Conservation (phyloP, 2,888 invertebrate species). For the Candidula unifasciata region DNA sequence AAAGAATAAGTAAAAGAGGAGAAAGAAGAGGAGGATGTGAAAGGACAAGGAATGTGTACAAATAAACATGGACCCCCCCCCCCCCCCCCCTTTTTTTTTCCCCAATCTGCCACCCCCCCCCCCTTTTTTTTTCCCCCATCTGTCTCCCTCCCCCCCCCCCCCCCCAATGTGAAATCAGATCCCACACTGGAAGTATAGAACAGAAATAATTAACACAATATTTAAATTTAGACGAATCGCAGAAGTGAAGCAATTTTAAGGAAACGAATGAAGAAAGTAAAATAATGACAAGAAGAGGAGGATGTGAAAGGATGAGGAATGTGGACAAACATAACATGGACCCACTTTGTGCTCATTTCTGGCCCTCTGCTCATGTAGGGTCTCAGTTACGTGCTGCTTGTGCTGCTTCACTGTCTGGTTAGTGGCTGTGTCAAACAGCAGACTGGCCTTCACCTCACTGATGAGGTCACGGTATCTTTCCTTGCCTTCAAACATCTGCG, state of each 20-base stretch:
- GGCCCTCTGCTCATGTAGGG: constrained; percentile 74
- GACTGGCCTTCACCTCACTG: constrained; percentile 83
- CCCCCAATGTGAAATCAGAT: not conserved
- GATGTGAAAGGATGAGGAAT: not conserved
- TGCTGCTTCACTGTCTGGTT: constrained; percentile 78
- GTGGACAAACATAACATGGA: not conserved
- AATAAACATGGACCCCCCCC: too few species aligned
- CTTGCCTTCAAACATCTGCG: constrained; percentile 85
- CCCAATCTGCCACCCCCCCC: too few species aligned
- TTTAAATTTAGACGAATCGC: not conserved
- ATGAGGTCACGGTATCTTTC: constrained; percentile 85
- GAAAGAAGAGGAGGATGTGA: too few species aligned
- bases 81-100: too few species aligned
- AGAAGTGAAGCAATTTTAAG: too few species aligned
- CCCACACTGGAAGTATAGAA: not conserved
- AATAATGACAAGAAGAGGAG: not conserved
- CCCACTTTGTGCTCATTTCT: constrained; percentile 75
- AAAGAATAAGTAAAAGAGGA: too few species aligned
- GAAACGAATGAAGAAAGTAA: not conserved
- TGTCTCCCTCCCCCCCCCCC: too few species aligned
- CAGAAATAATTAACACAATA: not conserved
- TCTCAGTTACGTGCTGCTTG: constrained; percentile 74
- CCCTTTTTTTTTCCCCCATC: too few species aligned
- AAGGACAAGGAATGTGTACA: too few species aligned
- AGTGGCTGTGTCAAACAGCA: constrained; percentile 82